Base-by-base conservation (phyloP, 2,113 vertebrate genomes). In the Tympanuchus pallidicinctus region DNA sequence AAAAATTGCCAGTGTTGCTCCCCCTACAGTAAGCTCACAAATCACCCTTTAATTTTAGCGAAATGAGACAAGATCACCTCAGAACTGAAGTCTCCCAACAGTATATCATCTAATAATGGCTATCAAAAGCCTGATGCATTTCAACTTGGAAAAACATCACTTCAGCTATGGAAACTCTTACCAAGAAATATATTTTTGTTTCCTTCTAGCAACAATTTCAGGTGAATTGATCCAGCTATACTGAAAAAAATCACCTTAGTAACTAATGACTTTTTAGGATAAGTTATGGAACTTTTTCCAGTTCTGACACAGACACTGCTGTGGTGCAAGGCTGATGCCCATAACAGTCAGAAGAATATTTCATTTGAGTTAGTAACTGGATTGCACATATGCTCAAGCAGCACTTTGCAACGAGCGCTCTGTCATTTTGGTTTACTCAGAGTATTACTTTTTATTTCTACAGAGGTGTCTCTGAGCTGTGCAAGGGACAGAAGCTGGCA, bases 41-140 rank as follows among this genome's bases (percentile, higher is more conserved):
- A 96, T 96, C 95, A 88, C 90, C 76, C 86, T 94, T 91, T 95
- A 94, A 97, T 96, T 94, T 90, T 88, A 86, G 86, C 27, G 65
- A 88, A 95, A 95, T 92, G 92, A 85, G 93, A 93, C 92, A 94
- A 88, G 94, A 97, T 95, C 93, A 88, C 47, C 88, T 94, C 76
- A 72, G 88, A 91, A 78, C 70, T 90, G 80, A 90, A 88, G 69
- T 28, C 69, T 92, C 82, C 70, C 66, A 50, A 86, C 95, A 86
- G 54, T 88, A 90, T 94, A 94, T 96, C 88, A 97, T 89, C 76
- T 89, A 94, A 92, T 91, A 97, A 96, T 84, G 82, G 93, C 91
- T 81, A 94, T 92, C 90, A 93, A 85, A 95, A 91, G 43, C 61
- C 77, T 42, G 70, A 95, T 78, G 74, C 45, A 59, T 95, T 96